A percentile compares a stretch with the other conserved stretches of the same genome.
Conservation (phyloP, 2,113 vertebrate species). For the Aleadryas rufinucha region DNA sequence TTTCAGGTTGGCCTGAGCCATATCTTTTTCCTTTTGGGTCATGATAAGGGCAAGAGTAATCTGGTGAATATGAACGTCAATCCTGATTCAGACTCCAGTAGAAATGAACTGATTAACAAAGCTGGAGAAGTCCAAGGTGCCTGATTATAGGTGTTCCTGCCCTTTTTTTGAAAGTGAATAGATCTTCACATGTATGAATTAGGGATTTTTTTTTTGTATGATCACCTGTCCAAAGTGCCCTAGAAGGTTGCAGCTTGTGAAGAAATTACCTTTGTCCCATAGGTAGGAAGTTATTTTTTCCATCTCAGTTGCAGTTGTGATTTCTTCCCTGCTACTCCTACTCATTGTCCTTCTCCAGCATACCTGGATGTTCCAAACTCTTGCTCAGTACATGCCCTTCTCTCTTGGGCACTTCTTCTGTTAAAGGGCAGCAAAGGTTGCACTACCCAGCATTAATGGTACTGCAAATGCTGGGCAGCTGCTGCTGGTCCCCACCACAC, state of each 20-base stretch:
- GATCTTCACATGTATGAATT: neutral
- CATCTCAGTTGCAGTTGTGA: neutral
- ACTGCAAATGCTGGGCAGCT: neutral
- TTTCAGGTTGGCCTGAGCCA: neutral
- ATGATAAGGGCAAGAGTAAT: neutral
- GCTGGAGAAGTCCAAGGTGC: neutral
- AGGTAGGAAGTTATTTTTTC: neutral
- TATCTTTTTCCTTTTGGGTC: neutral
- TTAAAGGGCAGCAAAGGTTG: neutral
- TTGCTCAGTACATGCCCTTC: fast-evolving
- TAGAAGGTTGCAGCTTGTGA: neutral
- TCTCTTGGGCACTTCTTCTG: neutral
- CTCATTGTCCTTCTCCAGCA: neutral
- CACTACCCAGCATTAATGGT: neutral
- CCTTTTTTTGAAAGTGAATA: neutral
- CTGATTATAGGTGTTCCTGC: neutral
- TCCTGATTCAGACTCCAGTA: neutral
- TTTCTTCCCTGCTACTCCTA: neutral
- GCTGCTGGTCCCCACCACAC: neutral
- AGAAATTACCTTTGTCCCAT: neutral
- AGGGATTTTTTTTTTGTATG: neutral
- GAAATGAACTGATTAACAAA: neutral
- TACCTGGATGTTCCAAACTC: neutral
- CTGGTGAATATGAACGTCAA: neutral
- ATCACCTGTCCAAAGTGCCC: neutral